Evolutionary conservation across 2,797 vertebrate genomes (phyloP).

Genomic region (Ptychadena robeensis): DNA sequence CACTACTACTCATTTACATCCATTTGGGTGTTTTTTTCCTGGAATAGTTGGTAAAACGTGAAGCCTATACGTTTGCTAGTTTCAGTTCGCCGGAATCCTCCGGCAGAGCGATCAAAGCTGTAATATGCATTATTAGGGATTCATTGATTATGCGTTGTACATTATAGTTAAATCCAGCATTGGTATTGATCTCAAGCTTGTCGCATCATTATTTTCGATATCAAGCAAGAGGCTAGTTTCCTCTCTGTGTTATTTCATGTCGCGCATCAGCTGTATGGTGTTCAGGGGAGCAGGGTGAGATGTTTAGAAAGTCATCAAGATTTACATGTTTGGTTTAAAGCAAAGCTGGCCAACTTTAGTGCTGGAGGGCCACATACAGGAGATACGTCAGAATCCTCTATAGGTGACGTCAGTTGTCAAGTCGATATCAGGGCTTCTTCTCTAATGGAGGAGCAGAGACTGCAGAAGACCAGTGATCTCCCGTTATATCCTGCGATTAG

Average conservation of each 20-base stretch:
- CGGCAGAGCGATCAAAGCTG: slow-evolving; percentile 7
- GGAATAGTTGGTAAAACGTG: slow-evolving; percentile 22
- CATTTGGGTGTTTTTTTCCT: background rate
- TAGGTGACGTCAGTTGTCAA: too few species aligned
- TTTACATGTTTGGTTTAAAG: background rate
- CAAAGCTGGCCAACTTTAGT: background rate
- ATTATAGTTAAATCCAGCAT: slow-evolving; percentile 18
- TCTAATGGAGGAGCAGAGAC: too few species aligned
- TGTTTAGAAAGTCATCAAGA: background rate
- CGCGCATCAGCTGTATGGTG: background rate
- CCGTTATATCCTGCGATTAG: too few species aligned
- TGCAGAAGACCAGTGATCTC: too few species aligned
- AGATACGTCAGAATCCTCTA: too few species aligned
- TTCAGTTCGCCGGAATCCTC: slow-evolving; percentile 20
- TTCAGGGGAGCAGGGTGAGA: background rate
- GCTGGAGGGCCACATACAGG: too few species aligned
- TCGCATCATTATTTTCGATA: slow-evolving; percentile 45
- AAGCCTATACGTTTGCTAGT: slow-evolving; percentile 24
- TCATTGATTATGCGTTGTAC: slow-evolving; percentile 43
- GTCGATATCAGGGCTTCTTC: too few species aligned
- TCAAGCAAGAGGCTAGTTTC: slow-evolving; percentile 28
- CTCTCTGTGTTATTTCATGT: slow-evolving; percentile 1
- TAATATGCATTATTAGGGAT: slow-evolving; percentile 40
- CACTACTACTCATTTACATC: slow-evolving; percentile 31
- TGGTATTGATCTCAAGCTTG: slow-evolving; percentile 45